Evolutionary conservation across 2,113 vertebrate genomes (phyloP), one percentile per base, ranked within the genome.

Genomic region (Argyrosomus japonicus): DNA sequence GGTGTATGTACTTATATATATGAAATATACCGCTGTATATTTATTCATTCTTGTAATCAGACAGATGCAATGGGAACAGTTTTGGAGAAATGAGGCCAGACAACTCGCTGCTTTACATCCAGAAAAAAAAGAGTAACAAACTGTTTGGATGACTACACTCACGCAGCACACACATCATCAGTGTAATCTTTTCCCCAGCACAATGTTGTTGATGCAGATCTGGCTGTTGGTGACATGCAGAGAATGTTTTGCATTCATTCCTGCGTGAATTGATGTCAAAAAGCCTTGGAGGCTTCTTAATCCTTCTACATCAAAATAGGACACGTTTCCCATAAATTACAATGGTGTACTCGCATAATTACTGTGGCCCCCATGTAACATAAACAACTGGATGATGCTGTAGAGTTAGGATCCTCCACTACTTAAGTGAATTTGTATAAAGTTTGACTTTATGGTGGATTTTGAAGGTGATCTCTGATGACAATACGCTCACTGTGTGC

Each of bases 271-370:
- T 89, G 91, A 88, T 91, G 93, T 93, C 88, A 91, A 90, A 91
- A 93, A 91, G 86, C 85, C 91, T 89, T 0, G 56, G 85, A 86
- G 90, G 88, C 86, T 79, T 89, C 72, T 80, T 92, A 92, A 93
- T 91, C 89, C 87, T 74, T 79, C 88, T 65, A 83, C 85, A 92
- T 92, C 85, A 86, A 93, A 92, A 91, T 89, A 88, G 87, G 83
- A 91, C 91, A 91, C 62, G 77, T 88, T 88, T 80, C 84, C 71
- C 88, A 91, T 89, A 88, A 93, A 94, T 93, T 91, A 90, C 85
- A 89, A 89, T 60, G 79, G 53, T 79, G 90, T 80, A 68, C 82
- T 86, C 4, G 63, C 85, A 92, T 89, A 93, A 89, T 93, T 88
- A 88, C 81, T 32, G 62, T 43, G 72, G 81, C 53, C 50, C 50